Base-by-base conservation (phyloP, 2,888 invertebrate species). In the Acanthoscelides obtectus region DNA sequence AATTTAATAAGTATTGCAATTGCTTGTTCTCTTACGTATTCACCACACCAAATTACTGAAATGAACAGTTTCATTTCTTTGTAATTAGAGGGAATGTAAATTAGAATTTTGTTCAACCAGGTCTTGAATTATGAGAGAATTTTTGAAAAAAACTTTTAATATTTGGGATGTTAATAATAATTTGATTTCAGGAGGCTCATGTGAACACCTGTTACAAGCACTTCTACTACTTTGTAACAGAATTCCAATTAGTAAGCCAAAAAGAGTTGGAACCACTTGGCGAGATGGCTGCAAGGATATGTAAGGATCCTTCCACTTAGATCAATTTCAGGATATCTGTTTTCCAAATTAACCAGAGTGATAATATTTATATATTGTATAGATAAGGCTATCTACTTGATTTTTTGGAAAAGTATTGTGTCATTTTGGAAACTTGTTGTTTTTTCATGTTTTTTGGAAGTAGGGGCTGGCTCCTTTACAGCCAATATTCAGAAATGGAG, bases 141-240 rank as follows among this genome's bases (percentile, higher is more conserved):
- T n/a, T n/a, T n/a, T n/a, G n/a, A n/a, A n/a, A n/a, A n/a, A n/a
- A n/a, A n/a, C n/a, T 63, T 63, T 69, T 21, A 12, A 12, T 66
- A 17, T 65, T 12, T 63, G 8, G 12, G 8, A 63, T 66, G 20
- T 73, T 12, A 63, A 63, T 12, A 63, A 12, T 8, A 67, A 70
- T 67, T 70, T 69, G 27, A 67, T 79, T 87, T 65, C 83, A 94
- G 93, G 96, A 97, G 84, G 95, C 96, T 20, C 96, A 97, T 82
- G 94, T 96, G 0, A 97, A 97, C 84, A 95, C 96, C 0, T 96
- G 96, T 83, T 97, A 96, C 87, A 97, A 97, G 83, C 96, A 97
- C 84, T 97, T 96, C 84, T 96, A 94, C 84, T 97, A 94, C 83
- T 97, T 97, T 85, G 93, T 96, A 21, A 91, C 90, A 68, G 95